phyloP scores from a whole-genome alignment of 2,888 invertebrate species.

The Drosophila neotestacea region DNA sequence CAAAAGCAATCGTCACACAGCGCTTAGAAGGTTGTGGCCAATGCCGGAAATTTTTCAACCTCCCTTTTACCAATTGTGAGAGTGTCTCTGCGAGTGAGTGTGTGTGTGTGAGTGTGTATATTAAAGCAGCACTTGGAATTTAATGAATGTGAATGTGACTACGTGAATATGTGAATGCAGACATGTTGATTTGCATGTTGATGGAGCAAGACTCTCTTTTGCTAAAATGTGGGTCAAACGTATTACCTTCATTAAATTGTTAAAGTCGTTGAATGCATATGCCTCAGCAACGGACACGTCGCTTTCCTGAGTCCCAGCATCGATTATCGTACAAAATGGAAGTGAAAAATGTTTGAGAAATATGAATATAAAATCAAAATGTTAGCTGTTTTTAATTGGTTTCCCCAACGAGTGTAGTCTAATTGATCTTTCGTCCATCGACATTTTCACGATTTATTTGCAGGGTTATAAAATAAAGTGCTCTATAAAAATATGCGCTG shows the following conservation, averaged over 20 bases:
- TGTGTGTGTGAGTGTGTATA: conserved; percentile 23
- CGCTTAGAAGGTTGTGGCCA: conserved; percentile 53
- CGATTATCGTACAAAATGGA: conserved; percentile 14
- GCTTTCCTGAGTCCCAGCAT: conserved; percentile 86
- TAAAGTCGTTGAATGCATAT: conserved; percentile 88
- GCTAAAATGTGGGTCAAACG: conserved; percentile 67
- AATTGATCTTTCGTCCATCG: conserved; percentile 8
- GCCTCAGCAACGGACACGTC: conserved; percentile 88
- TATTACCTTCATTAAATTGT: conserved; percentile 88
- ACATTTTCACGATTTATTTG: conserved; percentile 24
- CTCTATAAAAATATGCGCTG: conserved; percentile 53
- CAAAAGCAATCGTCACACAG: conserved; percentile 51
- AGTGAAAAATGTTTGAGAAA: neutral
- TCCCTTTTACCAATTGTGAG: neutral
- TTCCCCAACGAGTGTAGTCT: conserved; percentile 10
- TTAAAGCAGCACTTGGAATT: conserved; percentile 51
- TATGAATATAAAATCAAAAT: conserved; percentile 13
- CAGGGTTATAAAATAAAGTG: conserved; percentile 40
- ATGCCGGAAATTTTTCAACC: conserved; percentile 43
- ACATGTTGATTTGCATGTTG: conserved; percentile 43
- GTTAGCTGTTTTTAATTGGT: conserved; percentile 30
- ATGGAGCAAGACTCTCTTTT: neutral
- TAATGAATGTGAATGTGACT: conserved; percentile 59
- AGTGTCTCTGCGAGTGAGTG: neutral
- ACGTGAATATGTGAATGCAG: conserved; percentile 36